Conservation (phyloP, 2,888 invertebrate species). For the Ecliptopera silaceata region DNA sequence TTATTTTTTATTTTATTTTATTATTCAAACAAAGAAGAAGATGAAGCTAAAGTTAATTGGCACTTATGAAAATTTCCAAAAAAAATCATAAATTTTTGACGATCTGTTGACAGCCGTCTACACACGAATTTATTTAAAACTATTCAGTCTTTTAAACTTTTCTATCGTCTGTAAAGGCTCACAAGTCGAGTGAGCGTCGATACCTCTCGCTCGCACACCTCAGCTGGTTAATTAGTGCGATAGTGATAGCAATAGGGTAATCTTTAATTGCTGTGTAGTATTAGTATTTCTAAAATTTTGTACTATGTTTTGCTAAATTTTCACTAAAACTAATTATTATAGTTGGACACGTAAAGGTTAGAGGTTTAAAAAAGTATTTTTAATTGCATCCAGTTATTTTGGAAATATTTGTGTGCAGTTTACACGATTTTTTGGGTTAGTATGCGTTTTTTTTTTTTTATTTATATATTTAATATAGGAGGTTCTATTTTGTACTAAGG, state of each 20-base stretch:
- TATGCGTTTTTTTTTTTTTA: constrained; percentile 37
- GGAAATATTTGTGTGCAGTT: constrained; percentile 46
- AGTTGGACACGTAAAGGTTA: constrained; percentile 76
- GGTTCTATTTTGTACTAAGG: constrained; percentile 73
- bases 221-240: constrained; percentile 65
- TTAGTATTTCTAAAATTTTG: constrained; percentile 82
- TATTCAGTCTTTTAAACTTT: constrained; percentile 30
- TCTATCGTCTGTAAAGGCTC: constrained; percentile 36
- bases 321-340: constrained; percentile 75
- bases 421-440: not conserved
- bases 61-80: constrained; percentile 13
- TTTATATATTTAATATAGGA: constrained; percentile 56
- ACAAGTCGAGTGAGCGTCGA: constrained; percentile 43
- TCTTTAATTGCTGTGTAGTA: constrained; percentile 77
- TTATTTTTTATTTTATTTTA: not conserved
- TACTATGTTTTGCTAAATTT: constrained; percentile 83
- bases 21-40: too few species aligned
- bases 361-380: constrained; percentile 56
- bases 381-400: constrained; percentile 54
- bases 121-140: constrained; percentile 36
- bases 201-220: constrained; percentile 60
- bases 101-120: constrained; percentile 37
- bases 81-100: constrained; percentile 22
- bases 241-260: constrained; percentile 79
- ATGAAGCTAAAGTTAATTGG: too few species aligned